Base-by-base conservation (phyloP, 2,888 invertebrate species). In the Lasioglossum zephyrum region DNA sequence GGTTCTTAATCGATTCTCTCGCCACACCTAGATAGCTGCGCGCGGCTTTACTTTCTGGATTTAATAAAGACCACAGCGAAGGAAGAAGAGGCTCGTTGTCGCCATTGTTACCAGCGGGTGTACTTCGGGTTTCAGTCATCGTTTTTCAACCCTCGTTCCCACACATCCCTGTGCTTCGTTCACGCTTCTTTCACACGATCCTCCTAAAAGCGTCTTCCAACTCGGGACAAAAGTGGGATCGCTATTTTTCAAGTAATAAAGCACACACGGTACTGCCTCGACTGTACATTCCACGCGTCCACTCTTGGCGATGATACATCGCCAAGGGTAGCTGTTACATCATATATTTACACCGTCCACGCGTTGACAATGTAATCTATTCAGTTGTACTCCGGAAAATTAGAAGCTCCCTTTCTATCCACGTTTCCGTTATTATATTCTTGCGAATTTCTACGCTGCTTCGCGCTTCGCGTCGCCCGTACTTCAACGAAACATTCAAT, bases 181-280 rank as follows among this genome's bases (percentile, higher is more conserved):
- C 81, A 78, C 70, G 80, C 74, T 77, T 80, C 57, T 86, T 88
- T 86, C 89, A 79, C 77, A n/a, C 66, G 57, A 77, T 76, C 66
- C 86, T 63, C 75, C 60, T 86, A 88, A 77, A 85, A 83, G 75
- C 77, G 79, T 84, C 72, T 84, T 78, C 84, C 36, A n/a, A 36
- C 72, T 44, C 73, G 44, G 77, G 53, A 81, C 78, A 79, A 72
- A 86, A 84, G 77, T 82, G 70, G 73, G 81, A 74, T 69, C 60
- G 86, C 57, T 76, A 69, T 86, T 73, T 84, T 86, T 84, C 78
- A 80, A 36, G 79, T 87, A 79, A 63, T 76, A 63, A 76, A 86
- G 72, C 73, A 83, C 26, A 63, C 82, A 26, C 69, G 26, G 69
- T 49, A 80, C 70, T 1, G 22, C 63, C 79, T 77, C 79, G 60